Evolutionary conservation across 2,113 vertebrate genomes (phyloP), one percentile per base, ranked within the genome.

Genomic region (Rousettus leschenaultii): DNA sequence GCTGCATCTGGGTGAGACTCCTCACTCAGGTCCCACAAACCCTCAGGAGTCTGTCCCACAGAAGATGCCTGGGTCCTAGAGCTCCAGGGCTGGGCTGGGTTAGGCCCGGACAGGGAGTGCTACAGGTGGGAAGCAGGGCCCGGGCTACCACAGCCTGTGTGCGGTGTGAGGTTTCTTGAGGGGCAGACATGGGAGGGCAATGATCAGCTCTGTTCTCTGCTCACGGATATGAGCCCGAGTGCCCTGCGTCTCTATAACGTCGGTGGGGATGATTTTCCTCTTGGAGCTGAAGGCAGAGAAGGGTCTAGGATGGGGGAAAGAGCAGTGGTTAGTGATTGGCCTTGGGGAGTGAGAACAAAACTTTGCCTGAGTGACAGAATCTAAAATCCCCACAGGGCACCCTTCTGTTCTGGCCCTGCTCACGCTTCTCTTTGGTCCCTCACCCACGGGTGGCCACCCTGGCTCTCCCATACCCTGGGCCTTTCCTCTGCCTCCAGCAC

Each of bases 151-250:
- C 35, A 10, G n/a, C 33, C 38, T 6, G 22, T 0, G 3, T 33
- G 66, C 26, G 6, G 0, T 11, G 6, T 63, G 53, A 15, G n/a
- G 38, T 33, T 51, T 22, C 48, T 28, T 4, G 14, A 48, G 51
- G 61, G 51, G 71, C 38, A 71, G 16, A 24, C n/a, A 28, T 9
- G 13, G 28, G 59, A 61, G 28, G 16, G 21, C 14, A 4, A 8
- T 30, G 33, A 59, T 7, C 0, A 1, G 68, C 35, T 51, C 38
- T 24, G n/a, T 13, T 73, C 40, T 82, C 86, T 22, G 35, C 61
- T 70, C 48, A 28, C 35, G n/a, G 1, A 24, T 3, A 3, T 0
- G 18, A 75, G 51, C 48, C 45, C 3, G 24, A 53, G 40, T 1
- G 4, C 7, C 11, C 21, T 1, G 30, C 0, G 1, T 40, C 68